These are phyloP conservation scores for Hyperoodon ampullatus DNA, from an alignment of 2,113 vertebrate species.

Conservation along the genomic window DNA sequence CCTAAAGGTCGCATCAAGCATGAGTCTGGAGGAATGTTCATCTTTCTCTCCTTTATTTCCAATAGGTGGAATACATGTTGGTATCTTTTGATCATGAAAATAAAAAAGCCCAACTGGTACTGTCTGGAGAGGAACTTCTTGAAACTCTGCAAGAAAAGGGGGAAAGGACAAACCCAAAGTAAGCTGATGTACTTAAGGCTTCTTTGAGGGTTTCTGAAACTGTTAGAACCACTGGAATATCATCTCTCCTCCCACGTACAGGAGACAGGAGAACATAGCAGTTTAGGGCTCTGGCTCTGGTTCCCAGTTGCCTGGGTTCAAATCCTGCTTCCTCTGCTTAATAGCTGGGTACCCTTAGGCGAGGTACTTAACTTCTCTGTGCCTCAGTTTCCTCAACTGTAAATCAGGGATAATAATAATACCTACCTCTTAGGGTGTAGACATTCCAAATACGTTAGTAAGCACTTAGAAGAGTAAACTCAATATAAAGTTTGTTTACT, in stretches of 20 bases:
- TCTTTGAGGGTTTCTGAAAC: not conserved
- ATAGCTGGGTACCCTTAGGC: not conserved
- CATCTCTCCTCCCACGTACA: not conserved
- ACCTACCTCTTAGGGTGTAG: not conserved
- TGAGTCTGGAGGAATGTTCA: not conserved
- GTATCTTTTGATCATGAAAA: slow-evolving; percentile 93
- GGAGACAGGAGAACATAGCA: not conserved
- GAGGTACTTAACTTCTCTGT: not conserved
- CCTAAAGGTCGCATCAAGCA: not conserved
- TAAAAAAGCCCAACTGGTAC: slow-evolving; percentile 90
- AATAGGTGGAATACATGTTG: slow-evolving; percentile 98
- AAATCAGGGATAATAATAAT: not conserved
- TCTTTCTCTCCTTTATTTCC: slow-evolving; percentile 61
- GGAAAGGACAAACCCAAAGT: slow-evolving; percentile 97
- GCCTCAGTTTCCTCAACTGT: slow-evolving; percentile 7
- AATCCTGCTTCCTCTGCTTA: not conserved
- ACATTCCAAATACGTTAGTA: not conserved
- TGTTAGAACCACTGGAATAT: not conserved
- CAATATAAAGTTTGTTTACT: not conserved
- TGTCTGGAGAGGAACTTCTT: slow-evolving; percentile 91
- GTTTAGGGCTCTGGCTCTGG: not conserved
- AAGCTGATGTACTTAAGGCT: slow-evolving; percentile 79
- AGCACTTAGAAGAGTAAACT: not conserved
- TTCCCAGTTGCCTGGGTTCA: not conserved
- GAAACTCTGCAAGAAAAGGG: slow-evolving; percentile 95